phyloP scores from a whole-genome alignment of 2,888 invertebrate species.

The Chrysolina oricalcia region DNA sequence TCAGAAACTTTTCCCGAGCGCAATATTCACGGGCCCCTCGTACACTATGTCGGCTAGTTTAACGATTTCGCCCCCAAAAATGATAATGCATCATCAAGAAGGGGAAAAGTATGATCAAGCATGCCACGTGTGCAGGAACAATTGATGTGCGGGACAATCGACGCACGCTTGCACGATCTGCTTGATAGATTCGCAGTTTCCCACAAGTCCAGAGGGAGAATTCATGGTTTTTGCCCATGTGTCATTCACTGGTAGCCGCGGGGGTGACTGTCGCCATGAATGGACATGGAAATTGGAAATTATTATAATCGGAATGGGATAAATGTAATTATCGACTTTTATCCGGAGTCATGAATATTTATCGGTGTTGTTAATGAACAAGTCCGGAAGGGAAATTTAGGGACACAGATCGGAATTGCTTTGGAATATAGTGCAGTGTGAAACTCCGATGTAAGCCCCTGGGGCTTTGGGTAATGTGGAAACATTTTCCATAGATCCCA shows the following conservation, averaged over 20 bases:
- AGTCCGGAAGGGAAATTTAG: slow-evolving; percentile 28
- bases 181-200: slow-evolving; percentile 37
- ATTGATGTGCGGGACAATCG: slow-evolving; percentile 38
- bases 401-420: not conserved
- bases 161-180: slow-evolving; percentile 41
- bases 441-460: not conserved
- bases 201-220: slow-evolving; percentile 34
- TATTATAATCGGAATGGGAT: slow-evolving; percentile 32
- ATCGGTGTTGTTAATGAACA: slow-evolving; percentile 29
- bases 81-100: slow-evolving; percentile 37
- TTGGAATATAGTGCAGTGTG: not conserved
- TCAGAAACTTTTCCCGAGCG: not conserved
- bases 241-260: slow-evolving; percentile 37
- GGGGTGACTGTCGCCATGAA: slow-evolving; percentile 28
- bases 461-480: not conserved
- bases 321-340: slow-evolving; percentile 37
- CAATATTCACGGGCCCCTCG: not conserved
- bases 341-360: slow-evolving; percentile 32
- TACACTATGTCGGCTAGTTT: slow-evolving; percentile 25
- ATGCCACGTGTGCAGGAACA: slow-evolving; percentile 43
- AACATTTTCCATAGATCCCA: too few species aligned
- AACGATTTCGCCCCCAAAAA: slow-evolving; percentile 36
- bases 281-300: slow-evolving; percentile 29
- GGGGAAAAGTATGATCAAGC: slow-evolving; percentile 42
- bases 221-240: slow-evolving; percentile 30